phyloP scores from a whole-genome alignment of 1,140 invertebrate species.

The Neotoxoptera formosana region DNA sequence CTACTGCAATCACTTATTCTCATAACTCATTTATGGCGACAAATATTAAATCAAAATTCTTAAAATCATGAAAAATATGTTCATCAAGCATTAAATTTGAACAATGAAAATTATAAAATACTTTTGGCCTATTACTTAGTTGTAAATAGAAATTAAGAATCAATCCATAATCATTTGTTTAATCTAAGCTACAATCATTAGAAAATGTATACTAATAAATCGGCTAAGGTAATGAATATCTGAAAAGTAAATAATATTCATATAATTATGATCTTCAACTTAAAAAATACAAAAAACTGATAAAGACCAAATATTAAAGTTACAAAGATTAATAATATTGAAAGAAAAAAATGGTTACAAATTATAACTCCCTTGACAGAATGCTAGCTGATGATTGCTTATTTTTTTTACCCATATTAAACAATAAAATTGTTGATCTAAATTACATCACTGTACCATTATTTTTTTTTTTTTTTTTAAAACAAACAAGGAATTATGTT shows the following conservation, averaged over 20 bases:
- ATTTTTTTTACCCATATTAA: neutral
- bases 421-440: neutral
- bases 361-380: neutral
- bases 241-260: neutral
- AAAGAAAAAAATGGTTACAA: neutral
- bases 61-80: neutral
- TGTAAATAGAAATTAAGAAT: too few relatives aligned
- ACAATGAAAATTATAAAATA: neutral
- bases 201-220: too few relatives aligned
- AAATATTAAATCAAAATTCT: constrained; percentile 12
- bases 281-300: neutral
- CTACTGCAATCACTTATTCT: constrained; percentile 14
- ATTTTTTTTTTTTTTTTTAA: neutral
- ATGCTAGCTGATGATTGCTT: neutral
- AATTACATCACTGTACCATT: neutral
- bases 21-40: constrained; percentile 26
- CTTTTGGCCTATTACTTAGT: neutral
- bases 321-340: neutral
- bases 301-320: neutral
- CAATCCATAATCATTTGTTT: too few relatives aligned
- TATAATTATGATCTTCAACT: neutral
- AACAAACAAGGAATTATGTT: neutral
- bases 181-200: too few relatives aligned
- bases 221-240: neutral
- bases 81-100: neutral